Conservation (phyloP, 2,888 invertebrate species). For the Urechis unicinctus region DNA sequence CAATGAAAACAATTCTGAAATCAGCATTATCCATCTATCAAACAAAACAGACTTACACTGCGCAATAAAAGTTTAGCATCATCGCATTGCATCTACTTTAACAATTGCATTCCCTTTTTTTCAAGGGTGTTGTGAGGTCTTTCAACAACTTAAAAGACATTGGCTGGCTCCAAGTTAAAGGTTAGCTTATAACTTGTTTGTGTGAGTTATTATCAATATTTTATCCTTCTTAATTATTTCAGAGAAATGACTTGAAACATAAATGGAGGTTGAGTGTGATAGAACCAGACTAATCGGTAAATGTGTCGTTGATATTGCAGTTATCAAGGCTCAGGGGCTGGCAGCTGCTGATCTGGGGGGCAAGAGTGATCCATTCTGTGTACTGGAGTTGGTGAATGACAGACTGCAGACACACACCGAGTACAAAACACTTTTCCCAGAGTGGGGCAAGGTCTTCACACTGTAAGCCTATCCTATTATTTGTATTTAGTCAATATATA, state of each 20-base stretch:
- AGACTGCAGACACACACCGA: slow-evolving; percentile 96
- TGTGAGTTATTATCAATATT: too few relatives aligned
- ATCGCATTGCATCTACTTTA: too few relatives aligned
- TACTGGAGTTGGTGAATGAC: slow-evolving; percentile 88
- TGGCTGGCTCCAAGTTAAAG: slow-evolving; percentile 87
- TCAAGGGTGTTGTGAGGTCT: slow-evolving; percentile 64
- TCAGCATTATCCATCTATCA: too few relatives aligned
- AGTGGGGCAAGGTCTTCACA: slow-evolving; percentile 98
- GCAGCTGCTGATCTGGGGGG: slow-evolving; percentile 94
- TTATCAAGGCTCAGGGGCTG: slow-evolving; percentile 73
- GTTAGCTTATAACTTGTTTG: too few relatives aligned
- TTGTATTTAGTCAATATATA: background rate
- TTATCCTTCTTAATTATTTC: background rate
- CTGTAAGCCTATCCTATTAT: slow-evolving; percentile 87
- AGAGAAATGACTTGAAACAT: background rate
- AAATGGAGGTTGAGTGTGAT: too few relatives aligned
- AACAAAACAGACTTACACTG: too few relatives aligned
- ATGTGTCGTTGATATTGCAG: too few relatives aligned
- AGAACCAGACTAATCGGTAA: too few relatives aligned
- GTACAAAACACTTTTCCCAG: slow-evolving; percentile 92
- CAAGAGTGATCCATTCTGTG: slow-evolving; percentile 98
- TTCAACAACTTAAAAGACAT: slow-evolving; percentile 75
- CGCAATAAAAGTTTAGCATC: too few relatives aligned
- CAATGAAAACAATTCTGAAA: too few relatives aligned
- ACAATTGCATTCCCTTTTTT: too few relatives aligned